These are phyloP conservation scores for Apostichopus californicus DNA, from an alignment of 35 echinoderm and acorn worm genomes.

Conservation along the genomic window DNA sequence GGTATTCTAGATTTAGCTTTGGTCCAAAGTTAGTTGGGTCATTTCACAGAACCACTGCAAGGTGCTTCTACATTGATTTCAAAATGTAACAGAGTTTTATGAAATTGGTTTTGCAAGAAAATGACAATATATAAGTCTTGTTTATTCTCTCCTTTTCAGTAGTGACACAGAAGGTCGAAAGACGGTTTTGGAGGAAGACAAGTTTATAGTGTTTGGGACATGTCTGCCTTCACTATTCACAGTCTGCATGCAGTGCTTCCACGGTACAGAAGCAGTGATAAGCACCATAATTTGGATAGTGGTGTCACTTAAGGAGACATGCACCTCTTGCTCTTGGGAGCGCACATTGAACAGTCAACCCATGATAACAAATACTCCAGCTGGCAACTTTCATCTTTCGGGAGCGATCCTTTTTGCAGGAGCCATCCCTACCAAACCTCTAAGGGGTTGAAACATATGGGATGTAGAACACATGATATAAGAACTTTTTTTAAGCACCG, in stretches of 20 bases:
- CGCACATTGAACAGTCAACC: slow-evolving; percentile 63
- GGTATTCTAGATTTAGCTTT: no score
- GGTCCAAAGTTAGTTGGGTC: no score
- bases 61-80: no score
- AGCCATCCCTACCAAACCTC: slow-evolving; percentile 45
- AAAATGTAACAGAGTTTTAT: background rate
- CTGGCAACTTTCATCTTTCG: slow-evolving; percentile 70
- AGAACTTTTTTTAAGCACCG: background rate
- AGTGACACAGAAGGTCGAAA: slow-evolving; percentile 12
- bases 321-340: slow-evolving; percentile 24
- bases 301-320: slow-evolving; percentile 36
- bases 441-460: slow-evolving; percentile 18
- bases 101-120: background rate
- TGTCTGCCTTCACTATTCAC: slow-evolving; percentile 54
- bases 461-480: background rate
- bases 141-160: background rate
- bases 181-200: slow-evolving; percentile 30
- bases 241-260: slow-evolving; percentile 31
- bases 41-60: no score
- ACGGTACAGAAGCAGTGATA: background rate
- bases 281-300: slow-evolving; percentile 32
- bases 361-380: slow-evolving; percentile 48
- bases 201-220: slow-evolving; percentile 65
- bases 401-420: slow-evolving; percentile 65
- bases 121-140: background rate